phyloP scores from a whole-genome alignment of 2,797 vertebrate genomes.

The Melanotaenia trifasciata region DNA sequence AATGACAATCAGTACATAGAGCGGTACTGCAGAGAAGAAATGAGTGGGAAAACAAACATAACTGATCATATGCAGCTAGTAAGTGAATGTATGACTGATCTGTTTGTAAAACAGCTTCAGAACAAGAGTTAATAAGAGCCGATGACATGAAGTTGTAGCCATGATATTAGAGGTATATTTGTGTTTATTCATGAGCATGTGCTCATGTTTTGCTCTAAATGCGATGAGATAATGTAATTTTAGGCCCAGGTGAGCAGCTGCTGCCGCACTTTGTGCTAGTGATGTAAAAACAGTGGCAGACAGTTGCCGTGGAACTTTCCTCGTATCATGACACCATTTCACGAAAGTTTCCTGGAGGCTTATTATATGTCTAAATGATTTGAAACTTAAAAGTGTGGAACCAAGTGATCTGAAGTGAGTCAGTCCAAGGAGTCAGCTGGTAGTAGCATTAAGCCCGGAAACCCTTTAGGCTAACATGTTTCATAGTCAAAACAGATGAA shows the following conservation, averaged over 20 bases:
- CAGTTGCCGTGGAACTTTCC: constrained; percentile 10
- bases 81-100: background rate
- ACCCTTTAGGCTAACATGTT: background rate
- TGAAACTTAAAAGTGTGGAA: constrained; percentile 13
- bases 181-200: background rate
- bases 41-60: background rate
- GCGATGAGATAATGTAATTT: background rate
- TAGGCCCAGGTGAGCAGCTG: background rate
- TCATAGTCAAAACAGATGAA: background rate
- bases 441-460: constrained; percentile 20
- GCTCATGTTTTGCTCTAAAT: background rate
- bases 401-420: constrained; percentile 36
- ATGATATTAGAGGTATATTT: background rate
- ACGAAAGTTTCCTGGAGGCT: background rate
- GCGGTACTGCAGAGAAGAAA: background rate
- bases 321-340: constrained; percentile 1
- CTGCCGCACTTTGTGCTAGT: background rate
- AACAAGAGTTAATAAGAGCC: background rate
- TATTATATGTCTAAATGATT: background rate
- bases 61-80: background rate
- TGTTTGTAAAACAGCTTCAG: background rate
- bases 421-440: constrained; percentile 40
- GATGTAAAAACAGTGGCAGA: background rate
- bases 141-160: background rate
- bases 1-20: background rate